phyloP scores from a whole-genome alignment of 2,113 vertebrate species.

The Colossoma macropomum region DNA sequence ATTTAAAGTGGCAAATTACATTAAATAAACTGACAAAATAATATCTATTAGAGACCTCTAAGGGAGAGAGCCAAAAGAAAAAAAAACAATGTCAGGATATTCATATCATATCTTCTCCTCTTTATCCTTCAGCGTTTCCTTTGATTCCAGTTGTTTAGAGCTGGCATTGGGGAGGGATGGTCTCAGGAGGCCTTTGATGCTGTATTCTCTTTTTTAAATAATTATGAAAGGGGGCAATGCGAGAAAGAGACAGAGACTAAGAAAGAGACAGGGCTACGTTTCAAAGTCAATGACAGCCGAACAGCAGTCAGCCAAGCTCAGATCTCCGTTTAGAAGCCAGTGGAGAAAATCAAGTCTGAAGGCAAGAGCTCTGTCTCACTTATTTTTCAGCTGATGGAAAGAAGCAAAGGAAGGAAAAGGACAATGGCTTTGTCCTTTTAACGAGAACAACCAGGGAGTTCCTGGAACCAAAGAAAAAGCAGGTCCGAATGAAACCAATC shows the following conservation, averaged over 20 bases:
- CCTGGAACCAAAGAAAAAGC: not conserved
- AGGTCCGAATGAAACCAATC: not conserved
- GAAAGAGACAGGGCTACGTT: slow-evolving; percentile 33
- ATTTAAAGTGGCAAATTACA: slow-evolving; percentile 50
- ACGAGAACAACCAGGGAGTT: not conserved
- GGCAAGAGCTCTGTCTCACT: slow-evolving; percentile 7
- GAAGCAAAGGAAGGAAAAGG: not conserved
- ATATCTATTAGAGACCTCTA: slow-evolving; percentile 53
- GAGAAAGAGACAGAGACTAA: not conserved
- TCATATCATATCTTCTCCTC: slow-evolving; percentile 58
- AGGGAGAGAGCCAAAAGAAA: not conserved
- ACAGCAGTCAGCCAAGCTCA: slow-evolving; percentile 7
- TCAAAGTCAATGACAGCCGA: slow-evolving; percentile 48
- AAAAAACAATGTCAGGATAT: slow-evolving; percentile 61
- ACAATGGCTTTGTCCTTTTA: not conserved
- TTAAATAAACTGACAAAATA: slow-evolving; percentile 61
- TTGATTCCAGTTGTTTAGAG: slow-evolving; percentile 68
- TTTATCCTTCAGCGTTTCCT: slow-evolving; percentile 67
- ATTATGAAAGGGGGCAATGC: slow-evolving; percentile 63
- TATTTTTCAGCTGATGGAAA: slow-evolving; percentile 18
- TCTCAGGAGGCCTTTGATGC: slow-evolving; percentile 70
- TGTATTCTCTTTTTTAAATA: slow-evolving; percentile 69
- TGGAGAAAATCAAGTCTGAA: slow-evolving; percentile 35
- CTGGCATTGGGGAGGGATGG: slow-evolving; percentile 50
- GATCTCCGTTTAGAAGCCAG: slow-evolving; percentile 27